phyloP scores from a whole-genome alignment of 2,113 vertebrate species.

The Gymnocephalus cernua region DNA sequence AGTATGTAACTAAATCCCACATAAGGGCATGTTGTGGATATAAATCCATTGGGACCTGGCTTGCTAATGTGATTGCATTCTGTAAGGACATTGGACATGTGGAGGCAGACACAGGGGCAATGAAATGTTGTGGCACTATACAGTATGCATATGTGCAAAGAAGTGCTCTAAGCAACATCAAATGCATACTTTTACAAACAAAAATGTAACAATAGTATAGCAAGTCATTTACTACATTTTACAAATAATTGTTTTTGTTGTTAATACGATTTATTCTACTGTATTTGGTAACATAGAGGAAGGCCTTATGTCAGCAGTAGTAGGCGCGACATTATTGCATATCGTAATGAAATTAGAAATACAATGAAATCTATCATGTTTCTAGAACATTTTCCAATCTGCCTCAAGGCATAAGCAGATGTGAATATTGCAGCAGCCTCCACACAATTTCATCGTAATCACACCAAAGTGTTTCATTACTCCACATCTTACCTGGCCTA shows the following conservation, averaged over 20 bases:
- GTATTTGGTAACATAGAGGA: not conserved
- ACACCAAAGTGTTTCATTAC: not conserved
- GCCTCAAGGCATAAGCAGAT: not conserved
- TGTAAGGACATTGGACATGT: conserved; percentile 28
- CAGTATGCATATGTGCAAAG: not conserved
- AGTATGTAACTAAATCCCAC: conserved; percentile 55
- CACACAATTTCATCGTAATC: conserved; percentile 7
- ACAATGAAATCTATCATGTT: not conserved
- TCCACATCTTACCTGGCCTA: not conserved
- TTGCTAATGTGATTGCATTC: conserved; percentile 61
- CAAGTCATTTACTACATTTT: not conserved
- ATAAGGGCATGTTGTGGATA: conserved; percentile 40
- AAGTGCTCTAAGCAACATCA: not conserved
- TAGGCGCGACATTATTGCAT: not conserved
- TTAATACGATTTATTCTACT: not conserved
- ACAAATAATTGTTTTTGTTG: not conserved
- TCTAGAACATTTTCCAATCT: not conserved
- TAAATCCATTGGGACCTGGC: conserved; percentile 41
- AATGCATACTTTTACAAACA: not conserved
- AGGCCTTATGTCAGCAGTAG: not conserved
- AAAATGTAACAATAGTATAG: too few species aligned
- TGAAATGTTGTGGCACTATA: conserved; percentile 18
- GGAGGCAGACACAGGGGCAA: conserved; percentile 25
- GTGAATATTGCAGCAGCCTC: conserved; percentile 17
- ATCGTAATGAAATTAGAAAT: not conserved